phyloP scores from a whole-genome alignment of 2,888 invertebrate species.

The Entomobrya multifasciata region DNA sequence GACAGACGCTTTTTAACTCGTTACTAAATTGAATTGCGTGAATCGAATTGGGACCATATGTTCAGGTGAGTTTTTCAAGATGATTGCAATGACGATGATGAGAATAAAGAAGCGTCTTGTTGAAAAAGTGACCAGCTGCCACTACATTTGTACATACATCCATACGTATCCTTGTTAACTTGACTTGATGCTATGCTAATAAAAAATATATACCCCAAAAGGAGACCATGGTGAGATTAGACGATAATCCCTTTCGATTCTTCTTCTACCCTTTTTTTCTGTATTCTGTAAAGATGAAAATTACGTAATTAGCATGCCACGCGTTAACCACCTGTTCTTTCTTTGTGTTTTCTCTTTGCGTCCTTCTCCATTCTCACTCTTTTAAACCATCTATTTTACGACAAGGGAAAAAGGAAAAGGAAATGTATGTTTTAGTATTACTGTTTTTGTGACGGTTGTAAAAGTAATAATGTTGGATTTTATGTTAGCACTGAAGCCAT shows the following conservation, averaged over 20 bases:
- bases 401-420: background rate
- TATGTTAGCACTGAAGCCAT: background rate
- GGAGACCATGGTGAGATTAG: constrained; percentile 23
- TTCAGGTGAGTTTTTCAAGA: background rate
- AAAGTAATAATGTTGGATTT: background rate
- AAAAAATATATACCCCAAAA: background rate
- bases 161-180: background rate
- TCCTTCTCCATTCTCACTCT: constrained; percentile 34
- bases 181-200: background rate
- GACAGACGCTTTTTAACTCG: background rate
- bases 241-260: background rate
- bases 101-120: background rate
- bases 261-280: constrained; percentile 25
- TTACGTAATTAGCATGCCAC: constrained; percentile 64
- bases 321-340: constrained; percentile 61
- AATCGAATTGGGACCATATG: constrained; percentile 42
- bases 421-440: background rate
- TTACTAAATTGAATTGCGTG: constrained; percentile 30
- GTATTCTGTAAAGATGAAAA: constrained; percentile 46
- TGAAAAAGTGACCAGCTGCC: constrained; percentile 47
- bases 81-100: background rate
- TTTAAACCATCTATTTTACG: constrained; percentile 22
- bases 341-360: background rate
- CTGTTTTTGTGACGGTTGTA: constrained; percentile 1
- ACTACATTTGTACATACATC: background rate